Percentiles rank a stretch among this genome's conserved stretches.
Conservation (phyloP, 2,797 vertebrate genomes). For the Lindbergichthys nudifrons region DNA sequence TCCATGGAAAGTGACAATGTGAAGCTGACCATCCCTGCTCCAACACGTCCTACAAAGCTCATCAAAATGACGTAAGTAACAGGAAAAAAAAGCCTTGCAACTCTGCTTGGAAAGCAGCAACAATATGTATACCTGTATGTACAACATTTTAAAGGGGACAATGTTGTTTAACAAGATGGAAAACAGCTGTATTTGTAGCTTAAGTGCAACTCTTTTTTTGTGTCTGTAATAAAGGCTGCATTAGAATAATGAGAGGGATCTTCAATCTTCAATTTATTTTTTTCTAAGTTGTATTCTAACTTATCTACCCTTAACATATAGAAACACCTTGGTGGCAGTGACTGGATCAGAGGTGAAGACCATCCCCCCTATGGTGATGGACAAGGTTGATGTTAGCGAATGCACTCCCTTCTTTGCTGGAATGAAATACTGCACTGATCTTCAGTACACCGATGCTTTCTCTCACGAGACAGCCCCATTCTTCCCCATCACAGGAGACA, state of each 20-base stretch:
- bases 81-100: neutral
- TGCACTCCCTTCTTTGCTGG: slow-evolving; percentile 88
- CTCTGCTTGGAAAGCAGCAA: neutral
- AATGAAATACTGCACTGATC: slow-evolving; percentile 85
- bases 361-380: slow-evolving; percentile 80
- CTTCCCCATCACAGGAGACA: slow-evolving; percentile 90
- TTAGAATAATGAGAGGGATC: neutral
- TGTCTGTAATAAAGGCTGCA: neutral
- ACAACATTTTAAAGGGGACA: neutral
- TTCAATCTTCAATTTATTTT: neutral
- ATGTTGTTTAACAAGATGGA: neutral
- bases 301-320: slow-evolving; percentile 65
- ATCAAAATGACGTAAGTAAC: slow-evolving; percentile 88
- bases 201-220: neutral
- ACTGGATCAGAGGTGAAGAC: slow-evolving; percentile 79
- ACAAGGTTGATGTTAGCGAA: slow-evolving; percentile 72
- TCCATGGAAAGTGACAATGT: slow-evolving; percentile 80
- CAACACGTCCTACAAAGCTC: slow-evolving; percentile 84
- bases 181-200: neutral
- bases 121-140: neutral
- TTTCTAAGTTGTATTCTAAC: neutral
- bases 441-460: slow-evolving; percentile 84
- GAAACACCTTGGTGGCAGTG: slow-evolving; percentile 88
- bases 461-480: slow-evolving; percentile 83
- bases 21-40: slow-evolving; percentile 90